Percentiles rank a stretch among this genome's conserved stretches.
Conservation (phyloP, 2,113 vertebrate genomes). For the Scolopax mira region DNA sequence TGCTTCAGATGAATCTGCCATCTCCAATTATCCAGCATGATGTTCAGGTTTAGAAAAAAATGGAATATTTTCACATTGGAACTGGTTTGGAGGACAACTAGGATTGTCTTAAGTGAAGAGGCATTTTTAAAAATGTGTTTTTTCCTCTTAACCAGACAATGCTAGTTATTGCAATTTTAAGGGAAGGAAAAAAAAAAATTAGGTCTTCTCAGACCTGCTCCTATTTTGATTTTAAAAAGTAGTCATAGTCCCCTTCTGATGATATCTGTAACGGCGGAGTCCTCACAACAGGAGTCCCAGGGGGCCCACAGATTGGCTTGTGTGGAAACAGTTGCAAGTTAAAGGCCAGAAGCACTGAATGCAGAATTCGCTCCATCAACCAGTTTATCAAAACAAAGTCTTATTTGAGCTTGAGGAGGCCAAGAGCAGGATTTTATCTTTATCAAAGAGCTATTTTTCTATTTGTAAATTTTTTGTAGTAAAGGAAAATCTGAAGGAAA, state of each 20-base stretch:
- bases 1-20: not conserved
- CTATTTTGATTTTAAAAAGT: not conserved
- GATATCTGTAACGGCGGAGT: not conserved
- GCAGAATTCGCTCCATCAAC: not conserved
- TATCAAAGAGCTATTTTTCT: not conserved
- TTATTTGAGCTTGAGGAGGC: not conserved
- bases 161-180: not conserved
- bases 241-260: not conserved
- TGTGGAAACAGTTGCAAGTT: not conserved
- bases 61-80: not conserved
- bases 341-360: not conserved
- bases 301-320: not conserved
- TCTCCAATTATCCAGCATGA: not conserved
- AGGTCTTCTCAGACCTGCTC: not conserved
- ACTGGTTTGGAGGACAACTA: not conserved
- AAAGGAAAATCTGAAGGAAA: not conserved
- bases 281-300: not conserved
- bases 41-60: not conserved
- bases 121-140: not conserved
- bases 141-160: not conserved
- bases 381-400: constrained; percentile 35
- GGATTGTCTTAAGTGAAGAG: not conserved
- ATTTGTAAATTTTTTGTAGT: not conserved
- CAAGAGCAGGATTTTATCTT: not conserved
- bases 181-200: not conserved